A percentile compares a stretch with the other conserved stretches of the same genome.
Evolutionary conservation across 2,888 invertebrate species (phyloP).

Genomic region (Pristionchus mayeri): DNA sequence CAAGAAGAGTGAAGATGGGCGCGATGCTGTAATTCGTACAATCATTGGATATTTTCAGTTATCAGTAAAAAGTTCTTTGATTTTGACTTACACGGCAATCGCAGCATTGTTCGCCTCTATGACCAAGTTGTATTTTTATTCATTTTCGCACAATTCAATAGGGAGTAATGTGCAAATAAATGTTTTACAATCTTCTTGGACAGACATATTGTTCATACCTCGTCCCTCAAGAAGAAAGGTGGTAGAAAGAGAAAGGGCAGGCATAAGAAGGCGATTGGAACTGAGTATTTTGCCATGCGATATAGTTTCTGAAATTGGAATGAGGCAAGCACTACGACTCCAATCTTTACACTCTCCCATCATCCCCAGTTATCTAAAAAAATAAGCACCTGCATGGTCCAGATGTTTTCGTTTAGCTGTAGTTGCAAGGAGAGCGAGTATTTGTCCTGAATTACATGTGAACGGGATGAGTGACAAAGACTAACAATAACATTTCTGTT

Average conservation of each 20-base stretch:
- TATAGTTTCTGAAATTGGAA: conserved; percentile 14
- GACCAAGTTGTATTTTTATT: neutral
- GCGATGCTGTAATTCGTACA: neutral
- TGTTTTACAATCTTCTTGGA: too few relatives aligned
- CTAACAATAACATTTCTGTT: neutral
- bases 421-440: conserved; percentile 16
- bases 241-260: conserved; percentile 21
- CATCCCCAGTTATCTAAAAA: too few relatives aligned
- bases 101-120: conserved; percentile 2
- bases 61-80: neutral
- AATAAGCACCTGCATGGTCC: neutral
- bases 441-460: neutral
- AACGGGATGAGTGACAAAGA: too few relatives aligned
- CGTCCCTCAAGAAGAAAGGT: conserved; percentile 1
- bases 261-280: neutral
- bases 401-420: conserved; percentile 25
- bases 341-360: too few relatives aligned
- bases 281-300: neutral
- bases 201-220: neutral
- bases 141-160: neutral
- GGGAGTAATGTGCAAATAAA: too few relatives aligned
- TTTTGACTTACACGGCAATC: neutral
- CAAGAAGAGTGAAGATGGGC: neutral
- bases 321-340: too few relatives aligned
- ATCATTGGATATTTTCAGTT: neutral